Percentiles rank a stretch among this genome's conserved stretches.
Evolutionary conservation across 2,113 vertebrate species (phyloP).

Genomic region (Serilophus lunatus): DNA sequence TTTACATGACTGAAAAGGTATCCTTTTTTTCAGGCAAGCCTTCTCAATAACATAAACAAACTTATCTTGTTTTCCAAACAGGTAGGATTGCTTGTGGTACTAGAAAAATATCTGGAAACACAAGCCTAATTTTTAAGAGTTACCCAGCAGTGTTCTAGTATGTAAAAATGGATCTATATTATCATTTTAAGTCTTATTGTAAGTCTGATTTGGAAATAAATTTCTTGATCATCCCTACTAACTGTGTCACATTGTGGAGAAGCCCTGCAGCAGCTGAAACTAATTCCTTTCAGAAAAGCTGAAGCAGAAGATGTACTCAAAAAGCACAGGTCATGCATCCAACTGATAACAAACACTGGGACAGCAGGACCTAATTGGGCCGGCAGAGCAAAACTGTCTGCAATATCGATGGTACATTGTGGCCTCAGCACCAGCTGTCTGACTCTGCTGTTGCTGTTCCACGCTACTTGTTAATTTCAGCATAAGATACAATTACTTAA

Average conservation of each 20-base stretch:
- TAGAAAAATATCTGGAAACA: neutral
- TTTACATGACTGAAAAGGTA: neutral
- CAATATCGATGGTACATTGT: too few relatives aligned
- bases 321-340: neutral
- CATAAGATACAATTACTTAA: neutral
- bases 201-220: neutral
- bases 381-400: neutral
- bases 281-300: neutral
- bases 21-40: neutral
- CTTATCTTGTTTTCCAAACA: neutral
- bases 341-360: neutral
- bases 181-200: neutral
- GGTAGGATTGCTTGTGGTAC: neutral
- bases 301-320: neutral
- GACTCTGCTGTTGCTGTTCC: neutral
- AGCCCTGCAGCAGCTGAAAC: neutral
- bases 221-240: neutral
- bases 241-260: fast-evolving
- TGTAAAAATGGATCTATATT: neutral
- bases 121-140: neutral
- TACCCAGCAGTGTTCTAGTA: neutral
- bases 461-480: neutral
- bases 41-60: neutral
- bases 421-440: neutral
- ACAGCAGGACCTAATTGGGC: neutral